Evolutionary conservation across 2,113 vertebrate genomes (phyloP).

Genomic region (Centropus unirufus): DNA sequence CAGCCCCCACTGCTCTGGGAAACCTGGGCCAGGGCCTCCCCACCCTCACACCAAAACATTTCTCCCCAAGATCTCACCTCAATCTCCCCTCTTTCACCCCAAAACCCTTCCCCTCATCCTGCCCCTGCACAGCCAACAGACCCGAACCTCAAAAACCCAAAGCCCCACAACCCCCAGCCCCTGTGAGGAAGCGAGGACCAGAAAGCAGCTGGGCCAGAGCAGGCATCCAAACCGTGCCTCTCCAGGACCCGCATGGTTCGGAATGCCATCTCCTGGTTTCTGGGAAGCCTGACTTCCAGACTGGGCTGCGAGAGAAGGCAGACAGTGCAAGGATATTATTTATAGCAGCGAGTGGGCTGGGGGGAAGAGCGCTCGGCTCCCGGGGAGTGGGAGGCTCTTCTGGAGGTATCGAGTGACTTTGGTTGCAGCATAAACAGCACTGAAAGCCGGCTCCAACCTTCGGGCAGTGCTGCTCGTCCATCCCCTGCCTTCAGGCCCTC

Average conservation of each 20-base stretch:
- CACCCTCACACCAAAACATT: no score
- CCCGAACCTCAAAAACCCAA: background rate
- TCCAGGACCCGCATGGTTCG: background rate
- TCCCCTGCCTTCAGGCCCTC: background rate
- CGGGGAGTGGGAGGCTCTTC: constrained; percentile 3
- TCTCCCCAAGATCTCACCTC: no score
- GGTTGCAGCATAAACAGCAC: background rate
- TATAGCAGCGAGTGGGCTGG: constrained; percentile 48
- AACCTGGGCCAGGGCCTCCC: no score
- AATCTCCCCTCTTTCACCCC: no score
- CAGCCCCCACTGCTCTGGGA: no score
- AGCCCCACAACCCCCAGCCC: background rate
- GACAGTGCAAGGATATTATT: background rate
- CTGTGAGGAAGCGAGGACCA: background rate
- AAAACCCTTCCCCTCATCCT: no score
- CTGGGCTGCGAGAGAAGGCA: constrained; percentile 7
- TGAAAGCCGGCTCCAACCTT: background rate
- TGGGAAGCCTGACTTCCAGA: constrained; percentile 23
- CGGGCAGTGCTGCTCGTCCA: background rate
- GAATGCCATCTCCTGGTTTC: background rate
- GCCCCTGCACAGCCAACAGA: background rate
- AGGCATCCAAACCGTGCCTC: background rate
- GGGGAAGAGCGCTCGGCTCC: constrained; percentile 18
- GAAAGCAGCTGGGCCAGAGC: background rate
- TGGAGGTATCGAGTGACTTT: background rate